These are phyloP conservation scores for Pipistrellus pygmaeus DNA, from an alignment of 2,797 vertebrate genomes.

Conservation along the genomic window DNA sequence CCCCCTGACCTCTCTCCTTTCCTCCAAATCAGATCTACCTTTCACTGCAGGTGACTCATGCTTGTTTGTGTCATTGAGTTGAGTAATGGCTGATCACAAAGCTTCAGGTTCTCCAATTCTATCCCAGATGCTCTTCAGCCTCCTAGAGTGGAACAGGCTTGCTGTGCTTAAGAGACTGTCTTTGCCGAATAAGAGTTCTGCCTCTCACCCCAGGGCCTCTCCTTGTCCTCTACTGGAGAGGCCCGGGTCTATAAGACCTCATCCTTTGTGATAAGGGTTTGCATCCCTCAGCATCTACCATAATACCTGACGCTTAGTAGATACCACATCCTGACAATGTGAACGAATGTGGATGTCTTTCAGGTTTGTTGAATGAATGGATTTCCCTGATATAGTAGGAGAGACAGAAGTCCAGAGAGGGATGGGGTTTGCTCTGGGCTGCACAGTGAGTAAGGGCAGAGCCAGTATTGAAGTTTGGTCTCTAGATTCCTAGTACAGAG, in stretches of 20 bases:
- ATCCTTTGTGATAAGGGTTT: not conserved
- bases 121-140: not conserved
- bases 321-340: not conserved
- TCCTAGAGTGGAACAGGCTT: not conserved
- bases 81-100: not conserved
- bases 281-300: not conserved
- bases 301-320: not conserved
- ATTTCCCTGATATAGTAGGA: not conserved
- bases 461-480: not conserved
- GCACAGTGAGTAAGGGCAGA: not conserved
- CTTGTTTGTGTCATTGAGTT: not conserved
- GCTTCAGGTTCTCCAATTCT: not conserved
- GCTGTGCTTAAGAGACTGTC: not conserved
- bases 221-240: not conserved
- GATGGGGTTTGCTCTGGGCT: not conserved
- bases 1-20: not conserved
- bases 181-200: not conserved
- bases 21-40: not conserved
- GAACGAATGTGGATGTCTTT: not conserved
- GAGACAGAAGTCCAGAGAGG: not conserved
- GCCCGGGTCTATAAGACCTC: not conserved
- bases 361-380: not conserved
- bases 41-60: not conserved
- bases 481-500: not conserved
- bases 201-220: not conserved